phyloP scores from a whole-genome alignment of 2,797 vertebrate genomes.

The Peromyscus melanophrys region DNA sequence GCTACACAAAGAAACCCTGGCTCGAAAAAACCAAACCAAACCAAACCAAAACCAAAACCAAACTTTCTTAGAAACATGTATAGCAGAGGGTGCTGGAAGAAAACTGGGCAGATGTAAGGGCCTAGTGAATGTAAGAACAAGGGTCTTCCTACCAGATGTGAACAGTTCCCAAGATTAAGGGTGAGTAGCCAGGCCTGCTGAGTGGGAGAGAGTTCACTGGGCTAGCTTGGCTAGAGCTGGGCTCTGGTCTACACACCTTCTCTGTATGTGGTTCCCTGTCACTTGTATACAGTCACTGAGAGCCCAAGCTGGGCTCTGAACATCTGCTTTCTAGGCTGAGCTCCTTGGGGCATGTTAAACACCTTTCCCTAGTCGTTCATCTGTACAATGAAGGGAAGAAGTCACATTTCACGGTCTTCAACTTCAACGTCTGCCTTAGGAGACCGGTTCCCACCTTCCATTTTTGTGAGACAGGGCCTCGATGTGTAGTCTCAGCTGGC shows the following conservation, averaged over 20 bases:
- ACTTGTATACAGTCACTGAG: not conserved
- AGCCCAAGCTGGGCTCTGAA: not conserved
- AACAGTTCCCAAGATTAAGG: not conserved
- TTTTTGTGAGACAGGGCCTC: not conserved
- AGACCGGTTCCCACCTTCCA: not conserved
- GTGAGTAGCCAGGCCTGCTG: not conserved
- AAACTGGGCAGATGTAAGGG: not conserved
- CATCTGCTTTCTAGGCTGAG: not conserved
- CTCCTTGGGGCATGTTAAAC: not conserved
- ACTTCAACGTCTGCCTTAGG: not conserved
- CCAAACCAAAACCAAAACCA: not conserved
- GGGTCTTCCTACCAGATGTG: not conserved
- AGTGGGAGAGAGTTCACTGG: not conserved
- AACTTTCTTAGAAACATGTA: not conserved
- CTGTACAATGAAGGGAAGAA: constrained; percentile 26
- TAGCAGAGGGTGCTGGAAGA: not conserved
- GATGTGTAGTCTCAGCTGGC: not conserved
- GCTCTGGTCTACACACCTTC: not conserved
- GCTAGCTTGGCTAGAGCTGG: not conserved
- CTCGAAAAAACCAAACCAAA: not conserved
- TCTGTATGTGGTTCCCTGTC: not conserved
- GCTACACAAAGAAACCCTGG: not conserved
- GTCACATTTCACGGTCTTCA: constrained; percentile 9
- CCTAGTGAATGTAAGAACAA: not conserved
- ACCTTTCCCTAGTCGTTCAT: constrained; percentile 4